Evolutionary conservation across 1,140 invertebrate species (phyloP), one percentile per base, ranked within the genome.

Genomic region (Helicoverpa zea): DNA sequence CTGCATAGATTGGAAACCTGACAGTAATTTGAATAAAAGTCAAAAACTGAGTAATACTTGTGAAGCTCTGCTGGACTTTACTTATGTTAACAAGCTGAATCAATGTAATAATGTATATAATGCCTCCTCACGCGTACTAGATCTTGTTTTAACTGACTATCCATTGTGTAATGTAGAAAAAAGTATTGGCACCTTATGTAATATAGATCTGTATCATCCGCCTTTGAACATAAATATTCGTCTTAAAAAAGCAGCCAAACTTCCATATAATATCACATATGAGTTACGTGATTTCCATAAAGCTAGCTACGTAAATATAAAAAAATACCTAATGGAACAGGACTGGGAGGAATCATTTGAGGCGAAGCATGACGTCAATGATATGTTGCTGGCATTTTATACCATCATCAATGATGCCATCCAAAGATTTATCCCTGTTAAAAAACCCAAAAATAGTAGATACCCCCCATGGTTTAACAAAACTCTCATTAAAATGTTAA

Each of bases 1-100:
- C 30, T 47, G 43, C 43, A 66, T 66, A 43, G 30, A 66, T 12
- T 66, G n/a, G n/a, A n/a, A n/a, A n/a, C n/a, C n/a, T n/a, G n/a
- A n/a, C n/a, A n/a, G n/a, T n/a, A n/a, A n/a, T n/a, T n/a, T n/a
- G n/a, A n/a, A n/a, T n/a, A n/a, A n/a, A n/a, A n/a, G n/a, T n/a
- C n/a, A n/a, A n/a, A n/a, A n/a, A n/a, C n/a, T n/a, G n/a, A n/a
- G n/a, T 13, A 47, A 16, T 16, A 49, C 30, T 14, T 66, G 43
- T 66, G 3, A n/a, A 66, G 14, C 14, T 5, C 10, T 66, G 3
- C 1, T 66, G 12, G 63, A 66, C 1, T 66, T 66, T 14, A 14
- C 43, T 12, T 7, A 66, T 16, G 16, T 66, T 47, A 66, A 49
- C 47, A 66, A 16, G 9, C 63, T 66, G 2, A 49, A 30, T 16